A percentile compares a stretch with the other conserved stretches of the same genome.
These are phyloP conservation scores for Phalanger gymnotis DNA, from an alignment of 2,797 vertebrate species.

Conservation along the genomic window DNA sequence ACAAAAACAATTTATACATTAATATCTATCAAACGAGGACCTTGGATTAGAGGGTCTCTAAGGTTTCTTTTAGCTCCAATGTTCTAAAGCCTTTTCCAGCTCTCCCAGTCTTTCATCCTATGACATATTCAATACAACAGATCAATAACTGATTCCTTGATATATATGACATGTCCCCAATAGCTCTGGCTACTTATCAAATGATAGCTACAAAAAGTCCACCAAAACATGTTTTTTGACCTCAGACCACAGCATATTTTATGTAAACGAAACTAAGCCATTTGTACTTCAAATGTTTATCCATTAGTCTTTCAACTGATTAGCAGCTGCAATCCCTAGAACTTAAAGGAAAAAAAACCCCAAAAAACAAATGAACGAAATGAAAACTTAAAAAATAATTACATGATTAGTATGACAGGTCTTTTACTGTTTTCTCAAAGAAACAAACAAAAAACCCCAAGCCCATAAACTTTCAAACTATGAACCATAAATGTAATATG, in stretches of 20 bases:
- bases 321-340: slow-evolving; percentile 38
- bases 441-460: slow-evolving; percentile 62
- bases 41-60: background rate
- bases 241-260: slow-evolving; percentile 43
- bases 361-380: slow-evolving; percentile 18
- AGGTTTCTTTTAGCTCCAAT: background rate
- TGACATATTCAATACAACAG: slow-evolving; percentile 45
- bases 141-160: slow-evolving; percentile 40
- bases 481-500: background rate
- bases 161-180: slow-evolving; percentile 37
- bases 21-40: background rate
- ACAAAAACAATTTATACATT: slow-evolving; percentile 53
- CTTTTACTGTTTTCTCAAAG: slow-evolving; percentile 16
- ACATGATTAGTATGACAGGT: background rate
- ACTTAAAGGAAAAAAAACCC: slow-evolving; percentile 30
- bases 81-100: background rate
- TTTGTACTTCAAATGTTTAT: slow-evolving; percentile 50
- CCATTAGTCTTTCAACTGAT: slow-evolving; percentile 33
- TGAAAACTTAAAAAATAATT: background rate
- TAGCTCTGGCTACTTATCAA: slow-evolving; percentile 27
- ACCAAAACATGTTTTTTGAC: slow-evolving; percentile 16
- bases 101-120: background rate
- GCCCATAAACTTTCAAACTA: slow-evolving; percentile 52
- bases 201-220: slow-evolving; percentile 52
- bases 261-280: slow-evolving; percentile 55